phyloP scores from a whole-genome alignment of 2,113 vertebrate species.

The Carollia perspicillata region DNA sequence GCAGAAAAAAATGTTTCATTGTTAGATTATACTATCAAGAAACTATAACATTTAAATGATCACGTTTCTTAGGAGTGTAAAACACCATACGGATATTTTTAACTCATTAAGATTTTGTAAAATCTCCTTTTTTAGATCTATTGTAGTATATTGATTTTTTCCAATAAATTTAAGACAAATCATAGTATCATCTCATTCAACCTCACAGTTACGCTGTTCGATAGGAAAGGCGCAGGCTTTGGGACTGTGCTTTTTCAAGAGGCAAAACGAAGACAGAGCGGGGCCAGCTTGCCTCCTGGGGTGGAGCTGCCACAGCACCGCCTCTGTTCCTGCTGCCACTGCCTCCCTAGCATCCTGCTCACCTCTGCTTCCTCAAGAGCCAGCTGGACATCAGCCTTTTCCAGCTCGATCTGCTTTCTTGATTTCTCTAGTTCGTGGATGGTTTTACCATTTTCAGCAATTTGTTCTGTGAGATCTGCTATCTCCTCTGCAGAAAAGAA shows the following conservation, averaged over 20 bases:
- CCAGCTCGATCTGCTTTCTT: slow-evolving; percentile 85
- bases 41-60: neutral
- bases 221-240: neutral
- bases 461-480: slow-evolving; percentile 87
- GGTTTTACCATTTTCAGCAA: slow-evolving; percentile 85
- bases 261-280: rapidly evolving
- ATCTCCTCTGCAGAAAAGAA: slow-evolving; percentile 85
- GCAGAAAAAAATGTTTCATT: neutral
- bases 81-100: neutral
- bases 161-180: neutral
- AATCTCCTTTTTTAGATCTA: neutral
- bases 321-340: neutral
- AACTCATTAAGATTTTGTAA: neutral
- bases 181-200: neutral
- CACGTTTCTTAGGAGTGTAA: neutral
- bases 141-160: neutral
- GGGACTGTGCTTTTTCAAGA: neutral
- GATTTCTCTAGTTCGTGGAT: slow-evolving; percentile 89
- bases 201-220: neutral
- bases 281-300: neutral
- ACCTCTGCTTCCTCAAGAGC: slow-evolving; percentile 92
- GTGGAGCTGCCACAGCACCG: too few relatives aligned
- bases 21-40: neutral
- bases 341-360: neutral
- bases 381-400: slow-evolving; percentile 85